Evolutionary conservation across 1,140 invertebrate species (phyloP).

Genomic region (Heliconius nattereri): DNA sequence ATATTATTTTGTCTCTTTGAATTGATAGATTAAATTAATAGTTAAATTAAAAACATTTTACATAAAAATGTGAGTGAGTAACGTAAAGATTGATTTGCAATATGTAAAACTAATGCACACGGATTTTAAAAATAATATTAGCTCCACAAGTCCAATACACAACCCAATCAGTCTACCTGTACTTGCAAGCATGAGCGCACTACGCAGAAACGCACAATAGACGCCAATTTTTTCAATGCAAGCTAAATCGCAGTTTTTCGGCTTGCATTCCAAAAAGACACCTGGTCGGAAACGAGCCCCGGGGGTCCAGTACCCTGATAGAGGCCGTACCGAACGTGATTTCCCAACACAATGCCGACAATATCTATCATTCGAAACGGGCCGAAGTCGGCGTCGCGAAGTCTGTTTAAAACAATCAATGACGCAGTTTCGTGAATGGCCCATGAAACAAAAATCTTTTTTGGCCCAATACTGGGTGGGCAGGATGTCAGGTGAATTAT

Average conservation of each 20-base stretch:
- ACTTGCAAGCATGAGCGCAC: slow-evolving; percentile 52
- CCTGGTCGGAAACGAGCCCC: slow-evolving; percentile 79
- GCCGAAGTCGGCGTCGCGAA: slow-evolving; percentile 66
- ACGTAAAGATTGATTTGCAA: not conserved
- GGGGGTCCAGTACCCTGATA: slow-evolving; percentile 73
- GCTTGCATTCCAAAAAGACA: slow-evolving; percentile 77
- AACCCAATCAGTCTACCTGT: slow-evolving; percentile 56
- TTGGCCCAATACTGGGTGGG: slow-evolving; percentile 59
- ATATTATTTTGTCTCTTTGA: not conserved
- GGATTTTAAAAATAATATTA: slow-evolving; percentile 19
- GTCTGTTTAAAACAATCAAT: slow-evolving; percentile 81
- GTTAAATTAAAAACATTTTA: not conserved
- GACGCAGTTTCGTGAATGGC: slow-evolving; percentile 75
- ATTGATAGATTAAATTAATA: not conserved
- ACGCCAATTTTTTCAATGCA: slow-evolving; percentile 62
- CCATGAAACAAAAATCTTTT: slow-evolving; percentile 72
- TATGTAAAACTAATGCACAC: not conserved
- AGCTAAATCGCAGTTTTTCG: slow-evolving; percentile 74
- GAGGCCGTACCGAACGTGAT: slow-evolving; percentile 63
- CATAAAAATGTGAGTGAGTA: not conserved
- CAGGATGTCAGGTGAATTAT: slow-evolving; percentile 70
- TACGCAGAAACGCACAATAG: slow-evolving; percentile 76
- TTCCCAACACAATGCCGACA: slow-evolving; percentile 67
- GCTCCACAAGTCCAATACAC: not conserved
- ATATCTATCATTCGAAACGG: slow-evolving; percentile 65